Evolutionary conservation across 1,140 invertebrate genomes (phyloP).

Genomic region (Eumeta japonica): DNA sequence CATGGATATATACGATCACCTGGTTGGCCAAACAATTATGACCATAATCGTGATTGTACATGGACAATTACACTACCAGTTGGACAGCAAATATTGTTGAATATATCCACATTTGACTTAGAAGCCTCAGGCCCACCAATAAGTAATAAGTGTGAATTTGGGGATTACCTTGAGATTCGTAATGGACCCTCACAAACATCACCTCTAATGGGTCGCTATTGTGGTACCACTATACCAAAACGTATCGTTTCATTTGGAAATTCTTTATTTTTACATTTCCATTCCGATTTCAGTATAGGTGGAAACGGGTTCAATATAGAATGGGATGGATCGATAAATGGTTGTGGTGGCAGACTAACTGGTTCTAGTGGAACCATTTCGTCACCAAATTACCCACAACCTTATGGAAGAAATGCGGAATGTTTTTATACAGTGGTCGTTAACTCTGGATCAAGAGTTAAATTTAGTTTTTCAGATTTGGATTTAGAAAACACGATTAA

Average conservation of each 20-base stretch:
- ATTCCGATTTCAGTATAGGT: conserved; percentile 62
- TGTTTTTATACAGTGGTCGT: conserved; percentile 81
- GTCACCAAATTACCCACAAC: conserved; percentile 81
- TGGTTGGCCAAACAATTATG: conserved; percentile 71
- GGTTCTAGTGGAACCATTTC: conserved; percentile 67
- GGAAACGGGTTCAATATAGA: conserved; percentile 67
- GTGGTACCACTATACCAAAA: conserved; percentile 62
- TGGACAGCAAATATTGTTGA: conserved; percentile 71
- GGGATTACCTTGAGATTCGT: conserved; percentile 80
- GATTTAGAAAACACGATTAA: conserved; percentile 63
- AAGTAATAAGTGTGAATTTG: conserved; percentile 56
- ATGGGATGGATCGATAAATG: conserved; percentile 69
- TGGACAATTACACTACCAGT: conserved; percentile 72
- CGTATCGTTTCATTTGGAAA: conserved; percentile 69
- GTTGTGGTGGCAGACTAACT: conserved; percentile 76
- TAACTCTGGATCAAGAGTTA: conserved; percentile 67
- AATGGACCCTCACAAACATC: conserved; percentile 69
- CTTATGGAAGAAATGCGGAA: conserved; percentile 64
- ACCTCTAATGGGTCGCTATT: conserved; percentile 72
- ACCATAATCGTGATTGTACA: conserved; percentile 65
- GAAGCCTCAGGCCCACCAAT: conserved; percentile 56
- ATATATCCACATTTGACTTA: conserved; percentile 70
- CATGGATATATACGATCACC: conserved; percentile 74
- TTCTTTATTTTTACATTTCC: conserved; percentile 69
- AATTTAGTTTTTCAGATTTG: conserved; percentile 70